These are phyloP conservation scores for Deroplatys truncata DNA, from an alignment of 2,888 invertebrate species.

Conservation along the genomic window DNA sequence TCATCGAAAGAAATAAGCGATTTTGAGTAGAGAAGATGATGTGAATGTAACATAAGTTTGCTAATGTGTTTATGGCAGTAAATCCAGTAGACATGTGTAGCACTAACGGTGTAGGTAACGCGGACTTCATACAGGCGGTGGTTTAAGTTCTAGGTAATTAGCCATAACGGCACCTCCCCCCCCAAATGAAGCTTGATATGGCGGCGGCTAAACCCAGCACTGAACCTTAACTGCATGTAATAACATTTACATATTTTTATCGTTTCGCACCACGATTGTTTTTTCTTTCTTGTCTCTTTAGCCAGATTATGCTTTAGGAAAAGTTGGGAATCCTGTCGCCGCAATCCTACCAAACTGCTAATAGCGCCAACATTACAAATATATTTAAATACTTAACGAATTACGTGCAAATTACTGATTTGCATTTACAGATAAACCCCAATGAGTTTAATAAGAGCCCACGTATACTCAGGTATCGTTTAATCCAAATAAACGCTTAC, in stretches of 20 bases:
- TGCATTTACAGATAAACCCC: too few relatives aligned
- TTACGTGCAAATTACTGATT: too few relatives aligned
- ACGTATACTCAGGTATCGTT: too few relatives aligned
- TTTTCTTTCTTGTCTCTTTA: slow-evolving; percentile 4
- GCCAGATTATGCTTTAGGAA: not conserved
- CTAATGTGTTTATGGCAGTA: not conserved
- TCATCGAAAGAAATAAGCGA: too few relatives aligned
- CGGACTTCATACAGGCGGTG: not conserved
- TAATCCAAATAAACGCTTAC: too few relatives aligned
- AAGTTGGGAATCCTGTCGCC: not conserved
- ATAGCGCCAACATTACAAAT: not conserved
- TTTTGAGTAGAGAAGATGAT: too few relatives aligned
- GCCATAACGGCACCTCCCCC: not conserved
- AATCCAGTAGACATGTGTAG: too few relatives aligned
- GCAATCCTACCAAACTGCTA: not conserved
- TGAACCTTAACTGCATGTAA: slow-evolving; percentile 19
- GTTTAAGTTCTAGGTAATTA: slow-evolving; percentile 3
- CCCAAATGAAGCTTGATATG: not conserved
- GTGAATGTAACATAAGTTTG: too few relatives aligned
- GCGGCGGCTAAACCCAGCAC: slow-evolving; percentile 1
- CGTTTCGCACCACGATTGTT: not conserved
- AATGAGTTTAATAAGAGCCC: too few relatives aligned
- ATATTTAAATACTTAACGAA: too few relatives aligned
- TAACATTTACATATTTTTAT: slow-evolving; percentile 30
- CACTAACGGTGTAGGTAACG: not conserved